Conservation (phyloP, 2,797 vertebrate genomes). For the Peromyscus attwateri region DNA sequence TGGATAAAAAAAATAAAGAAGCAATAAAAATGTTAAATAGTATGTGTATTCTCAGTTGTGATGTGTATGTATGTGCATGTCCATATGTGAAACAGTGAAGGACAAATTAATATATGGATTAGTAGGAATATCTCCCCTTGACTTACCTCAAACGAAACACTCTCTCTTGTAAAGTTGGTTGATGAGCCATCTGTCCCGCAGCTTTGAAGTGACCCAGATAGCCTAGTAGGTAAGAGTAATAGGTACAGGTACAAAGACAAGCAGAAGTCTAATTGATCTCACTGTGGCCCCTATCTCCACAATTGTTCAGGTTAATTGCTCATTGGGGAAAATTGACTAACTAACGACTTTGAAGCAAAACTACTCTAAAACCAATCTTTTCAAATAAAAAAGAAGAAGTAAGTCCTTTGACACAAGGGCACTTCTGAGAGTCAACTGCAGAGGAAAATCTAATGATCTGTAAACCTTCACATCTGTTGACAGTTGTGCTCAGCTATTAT, state of each 20-base stretch:
- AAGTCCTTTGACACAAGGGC: slow-evolving; percentile 77
- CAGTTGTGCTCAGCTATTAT: slow-evolving; percentile 71
- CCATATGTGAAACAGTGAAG: background rate
- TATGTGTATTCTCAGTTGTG: background rate
- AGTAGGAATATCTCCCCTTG: background rate
- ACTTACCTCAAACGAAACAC: background rate
- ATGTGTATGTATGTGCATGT: background rate
- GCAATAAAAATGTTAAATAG: background rate
- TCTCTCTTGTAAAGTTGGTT: background rate
- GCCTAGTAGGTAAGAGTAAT: background rate
- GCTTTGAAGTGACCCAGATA: background rate
- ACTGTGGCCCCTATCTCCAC: slow-evolving; percentile 24
- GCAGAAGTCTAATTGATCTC: slow-evolving; percentile 22
- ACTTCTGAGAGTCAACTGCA: slow-evolving; percentile 57
- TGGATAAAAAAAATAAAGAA: background rate
- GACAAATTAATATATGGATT: background rate
- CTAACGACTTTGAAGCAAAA: slow-evolving; percentile 70
- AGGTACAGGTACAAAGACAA: slow-evolving; percentile 36
- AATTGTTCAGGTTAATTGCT: slow-evolving; percentile 78
- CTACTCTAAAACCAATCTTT: slow-evolving; percentile 70
- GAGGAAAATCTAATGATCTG: slow-evolving; percentile 86
- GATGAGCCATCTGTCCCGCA: slow-evolving; percentile 9
- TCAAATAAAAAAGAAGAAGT: slow-evolving; percentile 67
- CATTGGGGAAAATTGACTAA: slow-evolving; percentile 79
- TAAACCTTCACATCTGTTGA: slow-evolving; percentile 85